Conservation (phyloP, 1,140 invertebrate species). For the Drosophila murphyi region DNA sequence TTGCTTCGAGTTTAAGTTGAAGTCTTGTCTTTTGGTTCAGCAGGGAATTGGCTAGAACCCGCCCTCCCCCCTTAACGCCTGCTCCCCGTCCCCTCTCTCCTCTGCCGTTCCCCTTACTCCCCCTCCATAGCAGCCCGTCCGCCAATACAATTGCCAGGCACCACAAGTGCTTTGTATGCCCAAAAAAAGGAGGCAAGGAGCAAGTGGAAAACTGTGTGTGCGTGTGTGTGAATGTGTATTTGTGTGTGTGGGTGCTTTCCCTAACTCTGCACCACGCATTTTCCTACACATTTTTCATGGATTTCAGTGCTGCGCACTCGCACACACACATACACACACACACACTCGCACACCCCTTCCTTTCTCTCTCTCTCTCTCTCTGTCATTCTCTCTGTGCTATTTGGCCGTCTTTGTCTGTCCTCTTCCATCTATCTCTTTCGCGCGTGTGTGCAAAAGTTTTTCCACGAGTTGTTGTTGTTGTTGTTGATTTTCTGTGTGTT, state of each 20-base stretch:
- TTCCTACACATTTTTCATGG: slow-evolving; percentile 32
- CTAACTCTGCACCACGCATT: slow-evolving; percentile 30
- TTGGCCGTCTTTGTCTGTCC: slow-evolving; percentile 53
- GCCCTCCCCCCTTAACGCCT: background rate
- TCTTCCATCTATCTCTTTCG: slow-evolving; percentile 73
- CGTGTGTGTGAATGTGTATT: background rate
- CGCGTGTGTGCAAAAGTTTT: slow-evolving; percentile 72
- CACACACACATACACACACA: slow-evolving; percentile 35
- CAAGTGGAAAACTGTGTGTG: background rate
- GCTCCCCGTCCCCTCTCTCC: background rate
- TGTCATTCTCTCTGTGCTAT: slow-evolving; percentile 30
- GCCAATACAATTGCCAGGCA: slow-evolving; percentile 50
- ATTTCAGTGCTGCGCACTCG: slow-evolving; percentile 55
- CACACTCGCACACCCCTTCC: slow-evolving; percentile 21
- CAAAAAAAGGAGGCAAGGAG: background rate
- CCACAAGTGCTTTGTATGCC: slow-evolving; percentile 63
- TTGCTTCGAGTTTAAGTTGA: slow-evolving; percentile 20
- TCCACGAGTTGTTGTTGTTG: slow-evolving; percentile 45
- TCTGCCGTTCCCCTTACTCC: no score
- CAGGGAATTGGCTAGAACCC: slow-evolving; percentile 21
- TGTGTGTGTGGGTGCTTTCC: slow-evolving; percentile 14
- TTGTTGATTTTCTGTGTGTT: slow-evolving; percentile 57
- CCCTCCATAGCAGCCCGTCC: background rate
- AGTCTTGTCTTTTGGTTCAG: background rate
- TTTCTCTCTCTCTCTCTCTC: slow-evolving; percentile 2